These are phyloP conservation scores for Bombus vancouverensis DNA, from an alignment of 1,140 invertebrate species.

Conservation along the genomic window DNA sequence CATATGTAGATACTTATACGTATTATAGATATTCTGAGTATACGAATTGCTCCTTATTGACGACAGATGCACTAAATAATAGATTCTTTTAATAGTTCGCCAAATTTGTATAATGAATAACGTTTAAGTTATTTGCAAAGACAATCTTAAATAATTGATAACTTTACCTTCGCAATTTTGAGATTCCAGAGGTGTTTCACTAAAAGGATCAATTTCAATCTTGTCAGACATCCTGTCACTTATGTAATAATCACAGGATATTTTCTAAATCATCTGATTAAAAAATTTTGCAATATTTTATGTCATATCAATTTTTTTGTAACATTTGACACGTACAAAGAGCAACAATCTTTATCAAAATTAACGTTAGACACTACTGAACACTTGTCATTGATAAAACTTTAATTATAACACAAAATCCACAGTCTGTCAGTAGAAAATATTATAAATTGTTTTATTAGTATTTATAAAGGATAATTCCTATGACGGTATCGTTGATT, in stretches of 20 bases:
- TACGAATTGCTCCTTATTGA: not conserved
- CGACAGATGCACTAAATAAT: not conserved
- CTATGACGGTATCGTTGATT: not conserved
- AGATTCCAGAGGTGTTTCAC: conserved; percentile 68
- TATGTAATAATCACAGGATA: conserved; percentile 2
- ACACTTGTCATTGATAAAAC: conserved; percentile 7
- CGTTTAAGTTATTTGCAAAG: not conserved
- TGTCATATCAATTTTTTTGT: not conserved
- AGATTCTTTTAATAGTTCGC: not conserved
- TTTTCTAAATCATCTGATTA: not conserved
- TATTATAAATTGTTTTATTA: not conserved
- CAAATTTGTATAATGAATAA: not conserved
- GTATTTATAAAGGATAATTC: not conserved
- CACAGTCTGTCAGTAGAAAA: conserved; percentile 13
- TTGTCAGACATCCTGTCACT: conserved; percentile 66
- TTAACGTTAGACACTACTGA: not conserved
- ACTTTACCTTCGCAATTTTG: conserved; percentile 58
- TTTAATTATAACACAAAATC: not conserved
- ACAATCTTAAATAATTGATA: not conserved
- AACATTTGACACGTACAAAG: not conserved
- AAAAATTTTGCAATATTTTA: not conserved
- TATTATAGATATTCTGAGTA: not conserved
- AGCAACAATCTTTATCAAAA: not conserved
- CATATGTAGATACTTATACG: not conserved
- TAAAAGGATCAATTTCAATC: conserved; percentile 73